Conservation (phyloP, 2,797 vertebrate genomes). For the Euthynnus affinis region DNA sequence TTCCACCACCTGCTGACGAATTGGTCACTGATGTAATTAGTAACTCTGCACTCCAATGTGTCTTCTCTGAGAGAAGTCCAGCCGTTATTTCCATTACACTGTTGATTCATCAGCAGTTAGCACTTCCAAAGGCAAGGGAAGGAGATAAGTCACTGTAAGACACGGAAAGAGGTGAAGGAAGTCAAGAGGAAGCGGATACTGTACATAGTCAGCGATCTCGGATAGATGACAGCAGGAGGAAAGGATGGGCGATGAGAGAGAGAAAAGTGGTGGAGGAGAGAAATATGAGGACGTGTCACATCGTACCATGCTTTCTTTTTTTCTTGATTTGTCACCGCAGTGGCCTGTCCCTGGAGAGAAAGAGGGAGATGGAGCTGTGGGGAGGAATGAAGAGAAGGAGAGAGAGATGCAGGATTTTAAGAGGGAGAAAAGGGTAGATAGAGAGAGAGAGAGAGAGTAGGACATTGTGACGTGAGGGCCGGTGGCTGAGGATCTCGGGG, state of each 20-base stretch:
- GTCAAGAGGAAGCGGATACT: constrained; percentile 30
- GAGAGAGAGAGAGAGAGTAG: constrained; percentile 50
- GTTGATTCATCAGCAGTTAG: constrained; percentile 51
- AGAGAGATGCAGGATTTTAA: constrained; percentile 33
- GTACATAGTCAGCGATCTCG: constrained; percentile 11
- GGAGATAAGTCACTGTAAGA: constrained; percentile 11
- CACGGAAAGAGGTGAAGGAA: constrained; percentile 33
- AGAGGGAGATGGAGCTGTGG: constrained; percentile 32
- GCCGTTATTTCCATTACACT: constrained; percentile 23
- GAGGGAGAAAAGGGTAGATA: constrained; percentile 34
- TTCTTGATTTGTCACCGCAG: constrained; percentile 51
- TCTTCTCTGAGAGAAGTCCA: constrained; percentile 46
- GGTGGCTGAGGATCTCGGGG: constrained; percentile 60
- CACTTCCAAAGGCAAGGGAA: constrained; percentile 31
- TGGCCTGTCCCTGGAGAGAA: constrained; percentile 42
- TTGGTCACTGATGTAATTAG: constrained; percentile 17
- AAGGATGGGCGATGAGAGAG: constrained; percentile 3
- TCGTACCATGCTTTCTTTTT: constrained; percentile 30
- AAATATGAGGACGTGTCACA: constrained; percentile 61
- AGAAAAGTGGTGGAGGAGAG: constrained; percentile 15
- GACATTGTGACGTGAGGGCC: constrained; percentile 62
- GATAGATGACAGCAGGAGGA: constrained; percentile 34
- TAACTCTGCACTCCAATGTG: constrained; percentile 19
- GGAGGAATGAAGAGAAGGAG: constrained; percentile 30
- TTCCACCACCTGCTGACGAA: constrained; percentile 6